Base-by-base conservation (phyloP, 2,888 invertebrate genomes). In the Parelbella ahira region DNA sequence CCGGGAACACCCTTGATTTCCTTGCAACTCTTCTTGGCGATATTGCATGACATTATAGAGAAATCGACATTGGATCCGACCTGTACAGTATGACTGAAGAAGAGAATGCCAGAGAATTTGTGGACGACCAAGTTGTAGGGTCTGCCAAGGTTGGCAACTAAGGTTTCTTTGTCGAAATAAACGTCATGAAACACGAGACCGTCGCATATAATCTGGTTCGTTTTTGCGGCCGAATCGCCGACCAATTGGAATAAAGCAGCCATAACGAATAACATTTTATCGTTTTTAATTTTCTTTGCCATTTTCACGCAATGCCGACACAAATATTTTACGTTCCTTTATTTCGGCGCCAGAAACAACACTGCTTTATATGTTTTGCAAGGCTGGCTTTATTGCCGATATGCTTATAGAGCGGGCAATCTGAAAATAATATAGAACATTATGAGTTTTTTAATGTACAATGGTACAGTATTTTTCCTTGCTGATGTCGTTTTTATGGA, bases 61-160 rank as follows among this genome's bases (percentile, higher is more conserved):
- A 83, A 84, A 30, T 84, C 82, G 0, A 72, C 56, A 5, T 63
- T 56, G 1, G 62, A 58, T 0, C 61, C 70, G 0, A 68, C 70
- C 2, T 68, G 54, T 2, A 76, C 56, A 0, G 79, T 82, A 21
- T 82, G 77, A 34, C 84, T 84, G 44, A 82, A 83, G 58, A 82
- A 82, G 0, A 84, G 49, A 0, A 60, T 60, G 0, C 70, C 71
- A 1, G 83, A 74, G 34, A 61, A 80, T 50, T 68, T 81, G 44
- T 83, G 84, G 44, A 76, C 50, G 6, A 82, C 60, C 18, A 84
- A 51, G 45, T 80, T 83, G 48, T 69, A 70, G 0, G 84, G 82
- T 44, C 68, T 62, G 0, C 74, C 75, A 0, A 73, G 52, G 4
- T 68, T 56, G 1, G 34, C 36, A 5, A 78, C 58, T 0, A 84